phyloP scores from a whole-genome alignment of 1,140 invertebrate species.

The Ostrea denselamellosa region DNA sequence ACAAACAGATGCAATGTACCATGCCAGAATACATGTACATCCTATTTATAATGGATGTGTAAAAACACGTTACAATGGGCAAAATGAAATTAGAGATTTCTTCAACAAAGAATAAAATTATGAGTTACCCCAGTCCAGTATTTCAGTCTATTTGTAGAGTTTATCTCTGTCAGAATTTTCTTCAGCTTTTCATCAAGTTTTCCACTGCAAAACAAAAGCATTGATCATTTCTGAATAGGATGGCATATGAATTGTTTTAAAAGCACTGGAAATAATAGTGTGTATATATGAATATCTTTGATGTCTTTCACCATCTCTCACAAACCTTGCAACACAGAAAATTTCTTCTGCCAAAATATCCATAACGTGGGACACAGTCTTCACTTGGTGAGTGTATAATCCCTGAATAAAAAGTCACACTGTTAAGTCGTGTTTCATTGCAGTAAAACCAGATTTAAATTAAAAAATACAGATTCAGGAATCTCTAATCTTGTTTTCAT shows the following conservation, averaged over 20 bases:
- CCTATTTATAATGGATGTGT: too few species aligned
- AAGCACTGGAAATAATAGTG: neutral
- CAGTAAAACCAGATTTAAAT: too few species aligned
- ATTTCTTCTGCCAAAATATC: slow-evolving; percentile 71
- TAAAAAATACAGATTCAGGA: too few species aligned
- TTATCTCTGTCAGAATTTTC: slow-evolving; percentile 61
- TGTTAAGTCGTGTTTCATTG: neutral
- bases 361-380: slow-evolving; percentile 66
- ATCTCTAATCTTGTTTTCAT: too few species aligned
- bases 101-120: too few species aligned
- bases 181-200: slow-evolving; percentile 69
- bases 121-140: slow-evolving; percentile 74
- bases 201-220: slow-evolving; percentile 59
- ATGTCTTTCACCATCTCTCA: neutral
- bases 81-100: too few species aligned
- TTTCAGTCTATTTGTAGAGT: slow-evolving; percentile 63
- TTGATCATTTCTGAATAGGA: neutral
- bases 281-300: neutral
- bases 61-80: too few species aligned
- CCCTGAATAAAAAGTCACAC: slow-evolving; percentile 54
- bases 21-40: too few species aligned
- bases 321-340: slow-evolving; percentile 66
- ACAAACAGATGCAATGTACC: too few species aligned
- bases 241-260: neutral
- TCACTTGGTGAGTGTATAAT: slow-evolving; percentile 60